Evolutionary conservation across 2,113 vertebrate species (phyloP), one percentile per base, ranked within the genome.

Genomic region (Trichomycterus rosablanca): DNA sequence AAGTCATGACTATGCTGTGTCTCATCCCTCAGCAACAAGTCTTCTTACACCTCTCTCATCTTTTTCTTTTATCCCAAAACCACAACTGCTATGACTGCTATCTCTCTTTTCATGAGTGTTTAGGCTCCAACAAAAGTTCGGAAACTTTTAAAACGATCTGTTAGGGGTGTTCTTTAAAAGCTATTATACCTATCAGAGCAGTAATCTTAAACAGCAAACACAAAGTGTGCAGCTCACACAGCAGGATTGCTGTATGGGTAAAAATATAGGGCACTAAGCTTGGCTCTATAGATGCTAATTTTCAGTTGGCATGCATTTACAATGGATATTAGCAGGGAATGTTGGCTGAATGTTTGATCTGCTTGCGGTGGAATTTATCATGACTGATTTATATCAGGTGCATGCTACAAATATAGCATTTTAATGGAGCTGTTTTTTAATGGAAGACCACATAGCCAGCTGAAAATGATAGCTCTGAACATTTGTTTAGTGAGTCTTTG

Each of bases 341-440:
- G 77, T 66, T 73, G 54, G 24, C 56, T 26, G 67, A 67, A 79
- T 74, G 84, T 86, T 85, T 84, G 81, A 84, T 83, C 76, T 71
- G 76, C 52, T 30, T 12, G 19, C 68, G 70, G 57, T 66, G 34
- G 76, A 76, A 79, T 81, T 83, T 81, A 79, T 70, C 48, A 62
- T 76, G 74, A 79, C 73, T 84, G 81, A 86, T 84, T 84, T 80
- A 82, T 76, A 81, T 83, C 82, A 81, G 73, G 71, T 79, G 74
- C 54, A 78, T 70, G 53, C 70, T 68, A 63, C 73, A 76, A 74
- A 70, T 76, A 74, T 74, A 76, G 74, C 72, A 80, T 83, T 83
- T 85, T 65, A 56, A 80, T 77, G 44, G 59, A 75, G 68, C 75
- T 53, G 66, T 68, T 80, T 83, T 80, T 83, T 85, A 84, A 86